Evolutionary conservation across 2,797 vertebrate species (phyloP).

Genomic region (Prionace glauca): DNA sequence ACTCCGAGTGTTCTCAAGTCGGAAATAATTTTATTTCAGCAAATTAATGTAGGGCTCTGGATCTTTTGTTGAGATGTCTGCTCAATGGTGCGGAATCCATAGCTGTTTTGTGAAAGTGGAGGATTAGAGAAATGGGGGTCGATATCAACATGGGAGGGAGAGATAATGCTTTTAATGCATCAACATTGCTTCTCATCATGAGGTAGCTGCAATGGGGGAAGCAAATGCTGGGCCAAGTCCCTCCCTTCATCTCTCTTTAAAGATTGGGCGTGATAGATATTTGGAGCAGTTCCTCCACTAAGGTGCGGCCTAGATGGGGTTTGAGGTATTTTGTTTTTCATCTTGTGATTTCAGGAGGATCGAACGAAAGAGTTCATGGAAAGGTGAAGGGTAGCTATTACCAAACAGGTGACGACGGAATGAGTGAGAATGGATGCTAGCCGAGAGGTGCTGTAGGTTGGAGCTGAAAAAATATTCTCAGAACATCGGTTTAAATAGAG

Average conservation of each 20-base stretch:
- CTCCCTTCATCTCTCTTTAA: not conserved
- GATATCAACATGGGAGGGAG: not conserved
- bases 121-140: not conserved
- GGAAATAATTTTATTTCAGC: not conserved
- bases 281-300: not conserved
- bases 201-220: not conserved
- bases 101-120: not conserved
- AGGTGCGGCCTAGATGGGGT: not conserved
- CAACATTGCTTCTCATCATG: not conserved
- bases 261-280: not conserved
- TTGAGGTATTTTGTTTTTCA: constrained; percentile 14
- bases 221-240: not conserved
- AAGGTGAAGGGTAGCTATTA: not conserved
- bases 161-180: not conserved
- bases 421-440: not conserved
- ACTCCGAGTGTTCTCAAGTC: constrained; percentile 12
- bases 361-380: not conserved
- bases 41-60: not conserved
- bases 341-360: not conserved
- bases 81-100: not conserved
- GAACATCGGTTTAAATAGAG: not conserved
- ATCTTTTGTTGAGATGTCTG: not conserved
- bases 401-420: not conserved
- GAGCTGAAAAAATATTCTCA: not conserved
- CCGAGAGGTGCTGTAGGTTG: not conserved